These are phyloP conservation scores for Caenorhabditis uteleia DNA, from an alignment of 2,888 invertebrate species.

Conservation along the genomic window DNA sequence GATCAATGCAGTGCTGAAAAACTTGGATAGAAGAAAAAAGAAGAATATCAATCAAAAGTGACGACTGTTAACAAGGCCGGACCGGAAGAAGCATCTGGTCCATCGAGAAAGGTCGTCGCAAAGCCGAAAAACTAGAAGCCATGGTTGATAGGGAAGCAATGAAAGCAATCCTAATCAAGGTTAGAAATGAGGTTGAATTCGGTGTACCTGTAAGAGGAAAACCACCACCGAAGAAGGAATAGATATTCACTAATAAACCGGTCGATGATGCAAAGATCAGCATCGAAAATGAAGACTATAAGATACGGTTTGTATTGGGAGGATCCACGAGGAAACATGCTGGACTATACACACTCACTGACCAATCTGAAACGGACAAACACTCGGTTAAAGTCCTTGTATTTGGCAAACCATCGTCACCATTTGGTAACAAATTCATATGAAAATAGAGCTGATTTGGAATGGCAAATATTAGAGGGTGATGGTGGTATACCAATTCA, in stretches of 20 bases:
- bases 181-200: conserved; percentile 71
- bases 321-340: conserved; percentile 85
- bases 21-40: conserved; percentile 86
- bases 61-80: conserved; percentile 90
- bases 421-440: conserved; percentile 71
- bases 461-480: conserved; percentile 72
- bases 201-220: conserved; percentile 73
- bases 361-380: conserved; percentile 82
- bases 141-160: conserved; percentile 71
- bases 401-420: conserved; percentile 70
- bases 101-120: conserved; percentile 88
- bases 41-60: conserved; percentile 90
- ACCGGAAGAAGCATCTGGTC: conserved; percentile 90
- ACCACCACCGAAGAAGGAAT: conserved; percentile 72
- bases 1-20: conserved; percentile 75
- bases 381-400: conserved; percentile 82
- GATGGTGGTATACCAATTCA: conserved; percentile 71
- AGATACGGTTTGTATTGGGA: conserved; percentile 84
- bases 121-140: conserved; percentile 81
- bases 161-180: conserved; percentile 72
- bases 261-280: conserved; percentile 57
- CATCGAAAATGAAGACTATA: conserved; percentile 86
- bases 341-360: conserved; percentile 87
- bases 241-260: conserved; percentile 69
- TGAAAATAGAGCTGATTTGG: conserved; percentile 72